Base-by-base conservation (phyloP, 2,888 invertebrate species). In the Maniola hyperantus region DNA sequence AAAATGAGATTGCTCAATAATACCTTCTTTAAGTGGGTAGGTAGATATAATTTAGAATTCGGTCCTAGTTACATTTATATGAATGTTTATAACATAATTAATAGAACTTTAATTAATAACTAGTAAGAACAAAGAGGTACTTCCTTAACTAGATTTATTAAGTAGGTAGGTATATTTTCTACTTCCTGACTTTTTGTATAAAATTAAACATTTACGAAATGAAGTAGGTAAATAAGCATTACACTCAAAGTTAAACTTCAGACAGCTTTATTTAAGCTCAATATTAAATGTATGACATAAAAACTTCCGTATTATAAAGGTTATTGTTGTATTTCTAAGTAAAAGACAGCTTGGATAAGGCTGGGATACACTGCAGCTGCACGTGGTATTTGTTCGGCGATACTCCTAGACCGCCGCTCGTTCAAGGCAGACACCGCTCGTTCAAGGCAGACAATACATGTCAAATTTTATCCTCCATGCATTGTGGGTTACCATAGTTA, bases 331-430 rank as follows among this genome's bases (percentile, higher is more conserved):
- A 55, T 57, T 57, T 18, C 11, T 20, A 57, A 18, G 4, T 20
- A 26, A 57, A 39, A 42, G 13, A 55, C 36, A 13, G 42, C 18
- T 55, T 55, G 34, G 20, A 18, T 42, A 60, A 15, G 48, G 34
- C 18, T 50, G 50, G 53, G 26, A 53, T 20, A 11, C 39, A 26
- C 36, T 36, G 20, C 20, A 53, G 51, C 51, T 61, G 60, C 70
- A 70, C 70, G 70, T 69, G 67, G 71, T 70, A 64, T 68, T 71
- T 73, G 62, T 68, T 67, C 51, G 62, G 64, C 65, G 26, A 68
- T 66, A 63, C 69, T 64, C 64, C 46, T 63, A 66, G 60, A 60
- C n/a, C 18, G 59, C 42, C 46, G 42, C 26, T 57, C 42, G 18
- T 60, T 48, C 50, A 69, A 62, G 33, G 44, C 34, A 55, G 15